These are phyloP conservation scores for Premnoplex brunnescens DNA, from an alignment of 2,797 vertebrate genomes.

Conservation along the genomic window DNA sequence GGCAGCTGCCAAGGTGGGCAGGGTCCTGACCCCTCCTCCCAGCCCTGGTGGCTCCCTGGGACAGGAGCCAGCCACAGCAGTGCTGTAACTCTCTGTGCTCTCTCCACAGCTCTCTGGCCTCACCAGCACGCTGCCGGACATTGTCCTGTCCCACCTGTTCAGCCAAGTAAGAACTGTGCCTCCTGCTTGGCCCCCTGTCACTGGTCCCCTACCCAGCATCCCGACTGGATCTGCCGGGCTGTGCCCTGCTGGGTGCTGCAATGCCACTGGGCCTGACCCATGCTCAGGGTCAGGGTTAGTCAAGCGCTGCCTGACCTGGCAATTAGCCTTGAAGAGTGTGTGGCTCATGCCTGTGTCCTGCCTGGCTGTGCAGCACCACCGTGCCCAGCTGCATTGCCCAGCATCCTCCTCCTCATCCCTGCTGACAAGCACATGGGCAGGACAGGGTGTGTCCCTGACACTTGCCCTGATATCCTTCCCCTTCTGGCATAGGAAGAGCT, in stretches of 20 bases:
- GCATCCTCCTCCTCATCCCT: background rate
- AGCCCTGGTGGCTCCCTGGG: fast-evolving
- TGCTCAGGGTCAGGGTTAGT: background rate
- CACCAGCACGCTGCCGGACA: slow-evolving; percentile 90
- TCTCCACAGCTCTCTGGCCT: slow-evolving; percentile 87
- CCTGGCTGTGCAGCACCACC: background rate
- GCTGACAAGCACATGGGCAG: fast-evolving
- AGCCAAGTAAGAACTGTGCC: slow-evolving; percentile 85
- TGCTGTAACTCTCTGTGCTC: background rate
- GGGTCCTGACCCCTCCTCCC: fast-evolving
- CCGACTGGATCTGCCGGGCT: fast-evolving
- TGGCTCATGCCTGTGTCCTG: fast-evolving
- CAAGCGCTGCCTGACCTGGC: background rate
- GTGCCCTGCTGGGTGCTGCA: background rate
- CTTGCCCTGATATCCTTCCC: background rate
- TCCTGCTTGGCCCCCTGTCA: fast-evolving
- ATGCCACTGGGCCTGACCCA: background rate
- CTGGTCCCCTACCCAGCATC: fast-evolving
- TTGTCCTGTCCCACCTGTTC: slow-evolving; percentile 92
- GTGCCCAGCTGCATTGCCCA: background rate
- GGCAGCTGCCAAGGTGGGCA: slow-evolving; percentile 91
- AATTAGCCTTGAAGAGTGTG: background rate
- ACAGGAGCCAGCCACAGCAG: background rate
- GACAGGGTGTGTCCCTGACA: background rate
- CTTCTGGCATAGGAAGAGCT: slow-evolving; percentile 87